A percentile compares a stretch with the other conserved stretches of the same genome.
These are phyloP conservation scores for Heliconius hortense DNA, from an alignment of 2,888 invertebrate species.

Conservation along the genomic window DNA sequence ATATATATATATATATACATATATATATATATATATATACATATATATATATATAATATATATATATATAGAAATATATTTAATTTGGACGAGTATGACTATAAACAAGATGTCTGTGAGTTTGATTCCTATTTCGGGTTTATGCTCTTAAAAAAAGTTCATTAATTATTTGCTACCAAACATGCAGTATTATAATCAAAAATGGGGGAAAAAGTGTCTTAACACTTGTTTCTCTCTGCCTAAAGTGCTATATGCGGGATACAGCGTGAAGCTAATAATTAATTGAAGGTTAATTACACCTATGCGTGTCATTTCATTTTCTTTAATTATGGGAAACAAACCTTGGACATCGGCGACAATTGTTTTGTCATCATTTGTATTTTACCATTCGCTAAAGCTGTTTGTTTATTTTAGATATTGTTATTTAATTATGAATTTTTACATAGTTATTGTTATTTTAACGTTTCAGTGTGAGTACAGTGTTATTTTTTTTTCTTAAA, in stretches of 20 bases:
- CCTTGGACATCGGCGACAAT: constrained; percentile 20
- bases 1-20: too few species aligned
- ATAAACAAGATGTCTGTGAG: too few species aligned
- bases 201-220: background rate
- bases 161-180: too few species aligned
- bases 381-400: constrained; percentile 5
- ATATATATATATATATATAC: too few species aligned
- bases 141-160: too few species aligned
- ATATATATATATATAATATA: too few species aligned
- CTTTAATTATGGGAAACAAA: constrained; percentile 21
- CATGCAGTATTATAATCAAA: background rate
- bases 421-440: constrained; percentile 11
- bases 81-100: too few species aligned
- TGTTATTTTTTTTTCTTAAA: background rate
- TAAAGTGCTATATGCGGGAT: background rate
- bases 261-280: background rate
- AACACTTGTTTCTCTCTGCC: background rate
- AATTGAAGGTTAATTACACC: background rate
- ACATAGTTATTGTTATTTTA: constrained; percentile 40
- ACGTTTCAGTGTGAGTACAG: constrained; percentile 48
- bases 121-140: too few species aligned
- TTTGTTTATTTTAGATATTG: background rate
- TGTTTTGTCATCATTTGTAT: constrained; percentile 6
- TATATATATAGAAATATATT: too few species aligned
- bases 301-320: constrained; percentile 9